Evolutionary conservation across 2,888 invertebrate species (phyloP).

Genomic region (Drosophila mimetica): DNA sequence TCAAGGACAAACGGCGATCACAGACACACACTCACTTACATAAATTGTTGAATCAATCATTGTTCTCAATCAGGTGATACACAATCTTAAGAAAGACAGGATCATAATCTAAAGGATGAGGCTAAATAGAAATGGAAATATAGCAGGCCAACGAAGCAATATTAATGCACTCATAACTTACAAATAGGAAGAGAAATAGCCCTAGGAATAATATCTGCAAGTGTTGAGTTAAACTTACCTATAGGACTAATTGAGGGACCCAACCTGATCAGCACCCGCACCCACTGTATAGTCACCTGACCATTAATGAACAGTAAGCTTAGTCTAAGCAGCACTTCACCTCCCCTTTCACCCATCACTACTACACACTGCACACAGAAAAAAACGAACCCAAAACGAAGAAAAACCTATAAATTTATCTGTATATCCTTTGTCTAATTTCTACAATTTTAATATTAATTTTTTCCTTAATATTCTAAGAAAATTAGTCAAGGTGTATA

Average conservation of each 20-base stretch:
- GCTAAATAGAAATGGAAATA: constrained; percentile 23
- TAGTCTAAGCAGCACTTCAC: constrained; percentile 28
- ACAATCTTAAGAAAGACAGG: constrained; percentile 53
- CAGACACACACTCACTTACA: constrained; percentile 5
- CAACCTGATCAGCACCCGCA: constrained; percentile 27
- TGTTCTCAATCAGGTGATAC: constrained; percentile 51
- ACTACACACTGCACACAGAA: constrained; percentile 7
- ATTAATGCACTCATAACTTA: constrained; percentile 25
- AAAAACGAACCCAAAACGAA: background rate
- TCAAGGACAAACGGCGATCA: constrained; percentile 14
- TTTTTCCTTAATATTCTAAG: no score
- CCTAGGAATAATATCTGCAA: constrained; percentile 24
- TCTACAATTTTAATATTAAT: no score
- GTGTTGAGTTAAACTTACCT: constrained; percentile 35
- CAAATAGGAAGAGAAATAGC: constrained; percentile 19
- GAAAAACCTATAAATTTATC: background rate
- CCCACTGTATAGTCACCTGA: constrained; percentile 37
- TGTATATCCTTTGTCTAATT: no score
- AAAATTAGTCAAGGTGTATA: no score
- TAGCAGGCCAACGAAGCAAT: constrained; percentile 38
- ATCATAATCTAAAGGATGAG: constrained; percentile 34
- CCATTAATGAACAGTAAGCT: constrained; percentile 32
- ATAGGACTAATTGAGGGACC: constrained; percentile 37
- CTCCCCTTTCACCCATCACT: background rate
- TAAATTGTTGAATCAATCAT: constrained; percentile 32